Conservation (phyloP, 2,113 vertebrate genomes). For the Tetrax tetrax region DNA sequence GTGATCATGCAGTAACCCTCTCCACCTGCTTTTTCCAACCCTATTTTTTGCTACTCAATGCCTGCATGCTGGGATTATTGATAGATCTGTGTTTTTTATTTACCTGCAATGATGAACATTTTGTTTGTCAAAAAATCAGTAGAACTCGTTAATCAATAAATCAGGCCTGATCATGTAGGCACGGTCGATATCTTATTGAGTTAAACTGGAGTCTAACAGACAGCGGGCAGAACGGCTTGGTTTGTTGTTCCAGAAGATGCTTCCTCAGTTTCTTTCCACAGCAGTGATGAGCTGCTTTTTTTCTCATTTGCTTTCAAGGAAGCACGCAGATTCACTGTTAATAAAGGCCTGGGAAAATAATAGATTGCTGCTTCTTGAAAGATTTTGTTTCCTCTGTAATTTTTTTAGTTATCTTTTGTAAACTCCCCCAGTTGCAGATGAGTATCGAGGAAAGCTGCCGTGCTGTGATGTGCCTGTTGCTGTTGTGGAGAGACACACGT, state of each 20-base stretch:
- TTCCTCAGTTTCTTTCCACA: background rate
- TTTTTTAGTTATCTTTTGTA: background rate
- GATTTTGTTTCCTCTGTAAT: background rate
- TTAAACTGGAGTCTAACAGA: constrained; percentile 64
- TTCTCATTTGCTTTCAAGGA: constrained; percentile 42
- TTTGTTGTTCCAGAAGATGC: constrained; percentile 51
- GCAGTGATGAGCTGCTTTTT: constrained; percentile 3
- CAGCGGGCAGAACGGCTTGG: constrained; percentile 54
- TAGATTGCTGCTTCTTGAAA: background rate
- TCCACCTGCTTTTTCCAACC: background rate
- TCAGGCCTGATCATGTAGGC: constrained; percentile 37
- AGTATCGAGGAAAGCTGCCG: background rate
- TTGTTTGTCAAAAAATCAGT: constrained; percentile 69
- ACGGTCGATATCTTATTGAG: constrained; percentile 80
- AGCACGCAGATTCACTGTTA: background rate
- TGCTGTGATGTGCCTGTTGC: background rate
- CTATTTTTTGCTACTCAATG: background rate
- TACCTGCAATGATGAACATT: constrained; percentile 52
- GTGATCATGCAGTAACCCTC: background rate
- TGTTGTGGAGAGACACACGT: background rate
- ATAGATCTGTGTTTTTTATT: background rate
- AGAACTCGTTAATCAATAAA: constrained; percentile 77
- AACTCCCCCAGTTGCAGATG: background rate
- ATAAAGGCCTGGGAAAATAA: background rate
- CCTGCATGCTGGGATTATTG: background rate